These are phyloP conservation scores for Archegozetes longisetosus DNA, from an alignment of 1,140 invertebrate genomes.

Conservation along the genomic window DNA sequence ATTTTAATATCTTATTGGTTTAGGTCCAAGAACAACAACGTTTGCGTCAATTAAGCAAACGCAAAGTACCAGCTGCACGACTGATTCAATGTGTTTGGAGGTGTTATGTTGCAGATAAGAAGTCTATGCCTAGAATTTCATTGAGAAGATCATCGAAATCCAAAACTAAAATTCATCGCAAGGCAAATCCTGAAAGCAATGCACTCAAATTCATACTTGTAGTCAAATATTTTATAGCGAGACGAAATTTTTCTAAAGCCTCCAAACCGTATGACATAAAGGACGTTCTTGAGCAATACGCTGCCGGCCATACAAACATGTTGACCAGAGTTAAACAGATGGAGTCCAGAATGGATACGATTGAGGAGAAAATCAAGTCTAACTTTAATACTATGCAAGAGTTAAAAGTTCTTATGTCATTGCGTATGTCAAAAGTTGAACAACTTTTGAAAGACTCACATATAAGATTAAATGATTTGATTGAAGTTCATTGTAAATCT, in stretches of 20 bases:
- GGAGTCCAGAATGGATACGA: slow-evolving; percentile 3
- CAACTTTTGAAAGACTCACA: background rate
- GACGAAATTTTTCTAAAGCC: slow-evolving; percentile 81
- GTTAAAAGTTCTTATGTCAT: background rate
- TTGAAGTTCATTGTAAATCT: too few species aligned
- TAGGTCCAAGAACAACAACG: background rate
- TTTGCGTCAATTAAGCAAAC: background rate
- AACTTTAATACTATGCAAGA: background rate
- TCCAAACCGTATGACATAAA: slow-evolving; percentile 89
- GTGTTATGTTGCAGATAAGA: background rate
- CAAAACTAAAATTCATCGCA: background rate
- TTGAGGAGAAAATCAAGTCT: background rate
- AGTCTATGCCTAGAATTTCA: background rate
- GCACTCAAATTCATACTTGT: background rate
- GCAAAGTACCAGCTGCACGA: background rate
- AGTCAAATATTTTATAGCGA: slow-evolving; percentile 68
- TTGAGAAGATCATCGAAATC: background rate
- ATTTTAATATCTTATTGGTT: background rate
- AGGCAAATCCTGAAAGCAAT: background rate
- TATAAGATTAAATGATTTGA: background rate
- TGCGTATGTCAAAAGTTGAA: slow-evolving; percentile 2
- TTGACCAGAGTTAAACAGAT: slow-evolving; percentile 66
- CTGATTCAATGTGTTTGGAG: slow-evolving; percentile 9
- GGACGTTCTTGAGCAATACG: slow-evolving; percentile 90
- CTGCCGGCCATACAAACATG: slow-evolving; percentile 74